Percentiles rank a stretch among this genome's conserved stretches.
Conservation (phyloP, 2,113 vertebrate genomes). For the Laticauda laticaudata region DNA sequence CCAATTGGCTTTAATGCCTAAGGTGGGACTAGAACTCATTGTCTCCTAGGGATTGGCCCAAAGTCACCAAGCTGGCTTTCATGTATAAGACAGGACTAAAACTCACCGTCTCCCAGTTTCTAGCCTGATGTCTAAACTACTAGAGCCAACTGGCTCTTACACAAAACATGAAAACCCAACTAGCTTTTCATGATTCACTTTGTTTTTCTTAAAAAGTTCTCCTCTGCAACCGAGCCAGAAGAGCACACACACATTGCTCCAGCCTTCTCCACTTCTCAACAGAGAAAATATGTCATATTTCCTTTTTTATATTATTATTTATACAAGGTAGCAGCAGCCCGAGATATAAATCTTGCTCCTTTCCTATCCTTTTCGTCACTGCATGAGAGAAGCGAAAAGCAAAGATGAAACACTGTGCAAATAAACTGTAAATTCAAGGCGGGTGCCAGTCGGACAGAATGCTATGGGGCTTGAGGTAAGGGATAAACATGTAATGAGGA, state of each 20-base stretch:
- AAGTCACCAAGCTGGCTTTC: not conserved
- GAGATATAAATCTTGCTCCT: constrained; percentile 53
- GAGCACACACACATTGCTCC: constrained; percentile 48
- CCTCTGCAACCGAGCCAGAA: constrained; percentile 2
- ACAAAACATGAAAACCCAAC: not conserved
- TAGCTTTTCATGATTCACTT: not conserved
- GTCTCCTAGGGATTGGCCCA: not conserved
- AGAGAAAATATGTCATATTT: constrained; percentile 56
- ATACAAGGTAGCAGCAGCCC: constrained; percentile 41
- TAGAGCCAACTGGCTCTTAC: not conserved
- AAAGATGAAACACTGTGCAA: constrained; percentile 55
- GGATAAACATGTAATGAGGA: not conserved
- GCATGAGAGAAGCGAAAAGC: constrained; percentile 46
- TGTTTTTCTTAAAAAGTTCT: constrained; percentile 20
- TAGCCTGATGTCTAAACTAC: not conserved
- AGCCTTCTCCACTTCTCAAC: constrained; percentile 59
- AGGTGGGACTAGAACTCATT: not conserved
- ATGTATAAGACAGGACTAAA: not conserved
- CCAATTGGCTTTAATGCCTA: not conserved
- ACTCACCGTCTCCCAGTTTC: not conserved
- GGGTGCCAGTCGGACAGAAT: constrained; percentile 40
- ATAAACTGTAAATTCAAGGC: constrained; percentile 57
- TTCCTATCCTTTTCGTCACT: constrained; percentile 48
- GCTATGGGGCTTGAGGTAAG: constrained; percentile 25
- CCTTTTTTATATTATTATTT: constrained; percentile 31